Evolutionary conservation across 2,113 vertebrate genomes (phyloP), one percentile per base, ranked within the genome.

Genomic region (Tympanuchus pallidicinctus): DNA sequence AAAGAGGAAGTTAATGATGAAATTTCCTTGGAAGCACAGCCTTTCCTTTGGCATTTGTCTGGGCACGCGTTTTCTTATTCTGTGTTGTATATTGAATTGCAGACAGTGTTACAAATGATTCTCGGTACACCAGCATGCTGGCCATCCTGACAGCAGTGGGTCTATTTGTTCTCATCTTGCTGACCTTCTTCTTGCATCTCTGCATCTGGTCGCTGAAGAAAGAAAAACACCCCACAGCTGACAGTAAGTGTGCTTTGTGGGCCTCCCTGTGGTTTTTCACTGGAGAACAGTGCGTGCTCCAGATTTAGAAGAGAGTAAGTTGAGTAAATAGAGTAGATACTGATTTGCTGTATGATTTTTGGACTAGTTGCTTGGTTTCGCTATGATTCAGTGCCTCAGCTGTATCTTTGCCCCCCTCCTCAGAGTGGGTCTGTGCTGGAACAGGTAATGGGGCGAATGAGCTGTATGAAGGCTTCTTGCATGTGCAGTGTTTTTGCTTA

Each of bases 131-230:
- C 64, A 65, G 78, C 71, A 2, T 57, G 78, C 8, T 95, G 82
- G 82, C 91, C 8, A 4, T 88, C 4, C 13, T 83, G 18, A 72
- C 70, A 1, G 71, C 91, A 2, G 22, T 91, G 74, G 88, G 82
- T 11, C 3, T 94, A 1, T 93, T 97, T 6, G 45, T 95, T 48
- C 93, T 98, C 13, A 22, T 96, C 60, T 72, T 98, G 79, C 86
- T 93, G 19, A 82, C 76, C 1, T 57, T 90, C 81, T 79, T 96
- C 74, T 86, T 98, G 17, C 85, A 94, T 50, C 54, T 98, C 63
- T 93, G 97, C 60, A 50, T 97, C 17, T 97, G 96, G 97, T 89
- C 89, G 10, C 91, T 97, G 72, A 96, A 82, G 64, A 71, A 47
- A 65, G 74, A 64, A 9, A 81, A 43, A 6, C 5, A 72, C 20